A percentile compares a stretch with the other conserved stretches of the same genome.
phyloP scores from a whole-genome alignment of 2,888 invertebrate species.

The Oxytorus armatus region DNA sequence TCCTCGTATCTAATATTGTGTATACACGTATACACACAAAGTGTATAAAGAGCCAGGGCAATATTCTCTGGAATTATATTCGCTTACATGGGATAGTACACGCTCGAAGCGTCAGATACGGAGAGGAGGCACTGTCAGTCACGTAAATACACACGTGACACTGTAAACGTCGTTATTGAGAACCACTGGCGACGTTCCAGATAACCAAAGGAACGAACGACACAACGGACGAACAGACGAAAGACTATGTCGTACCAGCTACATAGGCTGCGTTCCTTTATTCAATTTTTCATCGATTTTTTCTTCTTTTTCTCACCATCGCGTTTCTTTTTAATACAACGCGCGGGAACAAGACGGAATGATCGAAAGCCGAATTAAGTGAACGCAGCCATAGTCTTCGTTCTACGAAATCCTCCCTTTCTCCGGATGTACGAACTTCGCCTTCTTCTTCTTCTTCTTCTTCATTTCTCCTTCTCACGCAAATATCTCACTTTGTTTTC shows the following conservation, averaged over 20 bases:
- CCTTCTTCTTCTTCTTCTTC: slow-evolving; percentile 13
- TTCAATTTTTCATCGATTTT: no score
- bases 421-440: no score
- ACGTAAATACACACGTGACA: slow-evolving; percentile 74
- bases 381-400: no score
- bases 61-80: slow-evolving; percentile 26
- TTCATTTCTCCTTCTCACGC: slow-evolving; percentile 66
- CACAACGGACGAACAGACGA: slow-evolving; percentile 34
- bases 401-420: slow-evolving; percentile 70
- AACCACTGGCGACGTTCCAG: slow-evolving; percentile 76
- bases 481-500: slow-evolving; percentile 67
- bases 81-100: slow-evolving; percentile 4
- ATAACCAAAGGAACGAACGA: slow-evolving; percentile 61
- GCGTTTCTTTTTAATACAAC: no score
- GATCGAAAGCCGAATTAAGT: no score
- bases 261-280: no score
- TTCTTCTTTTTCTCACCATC: no score
- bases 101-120: slow-evolving; percentile 18
- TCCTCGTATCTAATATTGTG: slow-evolving; percentile 14
- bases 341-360: no score
- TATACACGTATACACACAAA: slow-evolving; percentile 27
- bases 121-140: slow-evolving; percentile 60
- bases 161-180: slow-evolving; percentile 70
- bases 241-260: slow-evolving; percentile 32
- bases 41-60: slow-evolving; percentile 6